Percentiles rank a stretch among this genome's conserved stretches.
phyloP scores from a whole-genome alignment of 1,140 invertebrate species.

The Scaptomyza montana region DNA sequence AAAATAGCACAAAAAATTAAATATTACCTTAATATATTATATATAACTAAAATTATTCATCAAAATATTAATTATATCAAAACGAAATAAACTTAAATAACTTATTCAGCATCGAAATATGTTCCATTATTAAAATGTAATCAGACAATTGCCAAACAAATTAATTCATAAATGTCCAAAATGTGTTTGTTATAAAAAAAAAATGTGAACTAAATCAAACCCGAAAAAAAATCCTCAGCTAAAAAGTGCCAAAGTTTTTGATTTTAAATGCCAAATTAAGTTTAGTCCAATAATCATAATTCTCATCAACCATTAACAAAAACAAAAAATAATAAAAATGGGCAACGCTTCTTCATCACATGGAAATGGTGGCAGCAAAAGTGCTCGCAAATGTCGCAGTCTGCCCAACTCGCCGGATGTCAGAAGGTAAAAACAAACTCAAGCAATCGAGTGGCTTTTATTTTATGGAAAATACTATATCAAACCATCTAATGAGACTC shows the following conservation, averaged over 20 bases:
- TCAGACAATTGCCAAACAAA: no score
- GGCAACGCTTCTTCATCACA: conserved; percentile 84
- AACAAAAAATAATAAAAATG: conserved; percentile 80
- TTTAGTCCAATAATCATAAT: conserved; percentile 32
- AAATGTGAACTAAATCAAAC: conserved; percentile 23
- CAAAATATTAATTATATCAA: no score
- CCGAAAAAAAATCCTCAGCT: conserved; percentile 14
- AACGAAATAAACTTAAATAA: no score
- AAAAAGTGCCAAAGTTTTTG: conserved; percentile 60
- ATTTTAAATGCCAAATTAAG: conserved; percentile 71
- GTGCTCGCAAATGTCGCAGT: conserved; percentile 86
- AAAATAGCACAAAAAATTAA: not conserved
- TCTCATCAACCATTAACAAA: conserved; percentile 16
- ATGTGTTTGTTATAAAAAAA: not conserved
- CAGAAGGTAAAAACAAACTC: conserved; percentile 84
- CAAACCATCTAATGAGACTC: conserved; percentile 65
- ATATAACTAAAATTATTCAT: not conserved
- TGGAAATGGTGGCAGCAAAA: conserved; percentile 62
- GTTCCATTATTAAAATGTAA: no score
- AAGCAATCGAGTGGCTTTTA: conserved; percentile 15
- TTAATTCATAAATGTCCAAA: not conserved
- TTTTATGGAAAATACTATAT: conserved; percentile 22
- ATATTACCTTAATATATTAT: no score
- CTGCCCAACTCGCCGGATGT: conserved; percentile 88
- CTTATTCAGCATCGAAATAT: no score